Evolutionary conservation across 2,797 vertebrate species (phyloP).

Genomic region (Adelosebastes latens): DNA sequence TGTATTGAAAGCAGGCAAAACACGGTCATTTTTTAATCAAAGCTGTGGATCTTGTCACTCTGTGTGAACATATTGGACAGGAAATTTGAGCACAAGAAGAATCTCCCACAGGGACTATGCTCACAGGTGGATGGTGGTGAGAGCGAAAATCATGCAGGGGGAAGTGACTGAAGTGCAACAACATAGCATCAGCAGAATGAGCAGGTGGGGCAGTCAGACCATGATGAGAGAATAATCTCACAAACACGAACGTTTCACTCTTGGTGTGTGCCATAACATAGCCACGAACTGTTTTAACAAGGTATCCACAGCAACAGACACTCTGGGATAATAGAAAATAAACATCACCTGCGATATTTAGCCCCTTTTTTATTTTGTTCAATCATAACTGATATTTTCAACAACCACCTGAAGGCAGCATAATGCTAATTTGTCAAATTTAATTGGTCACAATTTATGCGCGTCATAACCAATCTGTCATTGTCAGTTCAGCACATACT

Average conservation of each 20-base stretch:
- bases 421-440: background rate
- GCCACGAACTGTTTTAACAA: background rate
- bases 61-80: background rate
- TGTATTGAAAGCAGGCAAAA: background rate
- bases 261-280: background rate
- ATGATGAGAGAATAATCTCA: background rate
- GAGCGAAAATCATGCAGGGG: conserved; percentile 10
- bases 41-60: background rate
- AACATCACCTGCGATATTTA: background rate
- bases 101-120: conserved; percentile 8
- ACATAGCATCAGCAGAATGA: background rate
- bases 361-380: background rate
- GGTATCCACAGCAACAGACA: background rate
- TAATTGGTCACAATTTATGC: background rate
- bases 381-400: background rate
- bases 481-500: background rate
- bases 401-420: background rate
- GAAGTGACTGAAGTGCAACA: background rate
- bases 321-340: background rate
- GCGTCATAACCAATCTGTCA: background rate
- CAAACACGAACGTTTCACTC: background rate
- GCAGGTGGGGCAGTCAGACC: background rate
- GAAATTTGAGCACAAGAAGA: conserved; percentile 5
- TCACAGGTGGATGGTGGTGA: conserved; percentile 19
- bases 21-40: background rate